These are phyloP conservation scores for Nymphalis io DNA, from an alignment of 1,140 invertebrate species.

Conservation along the genomic window DNA sequence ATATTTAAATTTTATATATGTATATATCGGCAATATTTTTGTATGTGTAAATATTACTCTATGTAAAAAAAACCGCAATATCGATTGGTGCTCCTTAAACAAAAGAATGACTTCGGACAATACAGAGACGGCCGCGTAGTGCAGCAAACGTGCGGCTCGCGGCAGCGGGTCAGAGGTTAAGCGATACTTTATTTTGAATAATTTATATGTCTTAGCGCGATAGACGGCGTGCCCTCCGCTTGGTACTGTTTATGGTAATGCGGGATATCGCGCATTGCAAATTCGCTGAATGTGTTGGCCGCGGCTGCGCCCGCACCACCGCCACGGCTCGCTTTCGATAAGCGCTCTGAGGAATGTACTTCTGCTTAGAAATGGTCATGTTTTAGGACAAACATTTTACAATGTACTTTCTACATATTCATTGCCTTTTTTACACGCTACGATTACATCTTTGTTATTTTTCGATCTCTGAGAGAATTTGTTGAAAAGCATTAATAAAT, in stretches of 20 bases:
- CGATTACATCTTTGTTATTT: not conserved
- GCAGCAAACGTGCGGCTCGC: constrained; percentile 52
- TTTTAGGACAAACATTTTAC: constrained; percentile 54
- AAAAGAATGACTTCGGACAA: constrained; percentile 38
- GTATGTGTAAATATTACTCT: not conserved
- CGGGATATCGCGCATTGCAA: constrained; percentile 78
- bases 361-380: constrained; percentile 48
- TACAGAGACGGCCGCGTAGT: constrained; percentile 39
- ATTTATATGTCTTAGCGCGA: constrained; percentile 79
- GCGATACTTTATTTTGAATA: constrained; percentile 81
- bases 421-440: constrained; percentile 15
- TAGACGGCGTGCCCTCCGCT: constrained; percentile 77
- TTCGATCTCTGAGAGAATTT: not conserved
- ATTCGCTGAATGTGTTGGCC: constrained; percentile 73
- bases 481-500: not conserved
- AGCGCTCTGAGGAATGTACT: constrained; percentile 59
- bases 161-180: constrained; percentile 73
- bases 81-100: constrained; percentile 9
- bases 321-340: constrained; percentile 63
- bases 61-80: not conserved
- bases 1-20: constrained; percentile 4
- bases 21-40: not conserved
- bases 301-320: constrained; percentile 38
- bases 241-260: constrained; percentile 80
- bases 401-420: constrained; percentile 28